phyloP scores from a whole-genome alignment of 1,140 invertebrate species.

The Gryon sp. region DNA sequence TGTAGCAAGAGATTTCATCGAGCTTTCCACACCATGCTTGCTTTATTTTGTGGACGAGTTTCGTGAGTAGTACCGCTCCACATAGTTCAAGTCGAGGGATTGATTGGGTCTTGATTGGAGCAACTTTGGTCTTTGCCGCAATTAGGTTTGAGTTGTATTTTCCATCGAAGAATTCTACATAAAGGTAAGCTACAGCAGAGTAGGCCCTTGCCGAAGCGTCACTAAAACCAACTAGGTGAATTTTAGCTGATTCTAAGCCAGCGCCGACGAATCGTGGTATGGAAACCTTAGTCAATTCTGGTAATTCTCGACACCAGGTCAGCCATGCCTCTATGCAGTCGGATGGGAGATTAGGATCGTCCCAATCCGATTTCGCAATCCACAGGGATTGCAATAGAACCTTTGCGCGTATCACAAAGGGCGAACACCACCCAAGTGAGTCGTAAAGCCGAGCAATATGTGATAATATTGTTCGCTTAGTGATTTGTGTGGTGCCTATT shows the following conservation, averaged over 20 bases:
- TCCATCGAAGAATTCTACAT: background rate
- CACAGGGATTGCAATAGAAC: conserved; percentile 53
- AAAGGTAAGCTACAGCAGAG: conserved; percentile 1
- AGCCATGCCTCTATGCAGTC: background rate
- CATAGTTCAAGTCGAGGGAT: conserved; percentile 5
- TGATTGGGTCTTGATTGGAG: conserved; percentile 1
- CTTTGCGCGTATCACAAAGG: conserved; percentile 57
- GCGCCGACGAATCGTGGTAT: background rate
- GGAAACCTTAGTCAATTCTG: background rate
- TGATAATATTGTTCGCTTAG: conserved; percentile 57
- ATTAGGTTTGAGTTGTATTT: background rate
- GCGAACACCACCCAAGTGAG: conserved; percentile 43
- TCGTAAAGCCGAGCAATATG: conserved; percentile 50
- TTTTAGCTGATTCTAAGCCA: background rate
- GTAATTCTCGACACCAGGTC: background rate
- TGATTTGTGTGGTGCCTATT: background rate
- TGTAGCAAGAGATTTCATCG: no score
- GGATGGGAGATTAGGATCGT: background rate
- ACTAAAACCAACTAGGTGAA: background rate
- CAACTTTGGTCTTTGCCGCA: conserved; percentile 1
- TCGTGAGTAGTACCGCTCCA: background rate
- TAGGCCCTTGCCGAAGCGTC: conserved; percentile 1
- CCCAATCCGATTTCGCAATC: background rate
- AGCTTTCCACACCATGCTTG: no score
- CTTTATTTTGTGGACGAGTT: background rate